Base-by-base conservation (phyloP, 1,140 invertebrate genomes). In the Pseudomyrmex gracilis region DNA sequence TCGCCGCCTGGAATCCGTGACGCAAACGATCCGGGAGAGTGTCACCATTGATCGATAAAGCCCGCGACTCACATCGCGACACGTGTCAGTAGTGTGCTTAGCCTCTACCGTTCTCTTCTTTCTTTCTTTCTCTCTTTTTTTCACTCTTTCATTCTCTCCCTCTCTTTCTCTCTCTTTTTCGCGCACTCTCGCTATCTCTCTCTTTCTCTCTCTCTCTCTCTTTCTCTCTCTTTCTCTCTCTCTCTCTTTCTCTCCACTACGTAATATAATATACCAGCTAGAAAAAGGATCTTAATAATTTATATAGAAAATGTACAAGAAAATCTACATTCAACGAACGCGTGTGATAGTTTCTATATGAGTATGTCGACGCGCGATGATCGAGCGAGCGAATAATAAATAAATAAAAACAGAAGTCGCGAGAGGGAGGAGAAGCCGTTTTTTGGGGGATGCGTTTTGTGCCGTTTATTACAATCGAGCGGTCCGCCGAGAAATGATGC, bases 281-380 rank as follows among this genome's bases (percentile, higher is more conserved):
- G 85, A 89, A 89, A 34, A 90, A 82, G 61, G 88, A 87, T 90
- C 88, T 92, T 92, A 90, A 93, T 93, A 92, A 93, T 92, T 92
- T 92, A 93, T 94, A 93, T 93, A 93, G 92, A 93, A 93, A 93
- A 94, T 93, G 90, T 94, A 94, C 92, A 94, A 94, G 92, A 93
- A 94, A 93, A 93, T 94, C 92, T 94, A 94, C 92, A 93, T 92
- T 88, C 92, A 93, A 93, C 90, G 91, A 92, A 92, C 89, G 91
- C 90, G 90, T 91, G 88, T 90, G 87, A 90, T 92, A 92, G 34
- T 91, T 51, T 88, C 61, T 88, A 83, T 88, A 83, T 88, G 77
- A 82, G 55, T 83, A n/a, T 34, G 64, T 89, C 78, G 85, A 89
- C 82, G 73, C 83, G 83, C 78, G 73, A 85, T 77, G 64, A 87